phyloP scores from a whole-genome alignment of 2,797 vertebrate species.

The Danio albolineatus region DNA sequence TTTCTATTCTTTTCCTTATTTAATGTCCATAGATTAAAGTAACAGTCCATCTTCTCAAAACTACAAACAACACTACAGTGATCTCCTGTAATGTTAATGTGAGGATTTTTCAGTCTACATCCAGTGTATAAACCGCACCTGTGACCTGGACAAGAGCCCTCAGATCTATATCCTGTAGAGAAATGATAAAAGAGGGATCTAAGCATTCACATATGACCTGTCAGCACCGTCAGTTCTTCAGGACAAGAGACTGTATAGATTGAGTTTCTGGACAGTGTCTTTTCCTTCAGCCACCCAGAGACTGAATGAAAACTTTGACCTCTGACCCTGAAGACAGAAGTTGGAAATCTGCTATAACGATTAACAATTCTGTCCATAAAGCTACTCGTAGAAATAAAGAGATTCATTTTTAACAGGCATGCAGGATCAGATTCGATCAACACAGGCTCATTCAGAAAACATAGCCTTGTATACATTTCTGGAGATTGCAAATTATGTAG shows the following conservation, averaged over 20 bases:
- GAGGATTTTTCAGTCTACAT: slow-evolving; percentile 24
- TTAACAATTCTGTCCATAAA: slow-evolving; percentile 55
- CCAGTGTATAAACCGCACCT: slow-evolving; percentile 44
- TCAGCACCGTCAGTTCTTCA: slow-evolving; percentile 46
- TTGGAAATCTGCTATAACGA: slow-evolving; percentile 60
- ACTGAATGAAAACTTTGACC: slow-evolving; percentile 47
- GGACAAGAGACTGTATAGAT: slow-evolving; percentile 40
- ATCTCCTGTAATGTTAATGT: slow-evolving; percentile 23
- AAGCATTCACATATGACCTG: slow-evolving; percentile 63
- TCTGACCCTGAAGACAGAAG: slow-evolving; percentile 42
- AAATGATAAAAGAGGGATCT: slow-evolving; percentile 41
- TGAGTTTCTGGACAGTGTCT: slow-evolving; percentile 49
- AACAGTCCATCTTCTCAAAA: not conserved
- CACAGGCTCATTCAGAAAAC: no score
- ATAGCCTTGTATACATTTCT: no score
- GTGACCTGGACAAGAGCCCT: slow-evolving; percentile 28
- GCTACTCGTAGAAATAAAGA: slow-evolving; percentile 45
- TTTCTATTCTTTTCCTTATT: no score
- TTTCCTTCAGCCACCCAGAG: slow-evolving; percentile 49
- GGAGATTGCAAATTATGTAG: no score
- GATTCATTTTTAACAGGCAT: slow-evolving; percentile 4
- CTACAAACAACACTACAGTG: slow-evolving; percentile 27
- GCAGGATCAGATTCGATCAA: no score
- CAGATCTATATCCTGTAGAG: slow-evolving; percentile 46
- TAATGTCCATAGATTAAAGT: no score